Percentiles rank a stretch among this genome's conserved stretches.
phyloP scores from a whole-genome alignment of 2,888 invertebrate genomes.

The Nymphalis polychloros region DNA sequence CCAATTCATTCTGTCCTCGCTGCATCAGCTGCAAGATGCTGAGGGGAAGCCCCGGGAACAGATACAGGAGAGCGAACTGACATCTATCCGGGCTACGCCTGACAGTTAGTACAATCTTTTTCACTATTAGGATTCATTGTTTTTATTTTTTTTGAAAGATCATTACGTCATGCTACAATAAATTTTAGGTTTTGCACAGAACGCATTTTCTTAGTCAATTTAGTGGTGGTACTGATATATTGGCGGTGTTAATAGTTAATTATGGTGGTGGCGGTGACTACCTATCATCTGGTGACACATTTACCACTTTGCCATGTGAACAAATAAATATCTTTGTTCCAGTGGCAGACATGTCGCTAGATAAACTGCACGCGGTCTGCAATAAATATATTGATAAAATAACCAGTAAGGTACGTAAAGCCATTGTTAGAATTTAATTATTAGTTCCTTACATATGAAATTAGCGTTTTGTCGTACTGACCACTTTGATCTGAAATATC shows the following conservation, averaged over 20 bases:
- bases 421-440: neutral
- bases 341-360: conserved; percentile 50
- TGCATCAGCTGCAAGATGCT: conserved; percentile 55
- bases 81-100: conserved; percentile 1
- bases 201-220: too few species aligned
- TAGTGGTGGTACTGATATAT: too few species aligned
- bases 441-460: too few species aligned
- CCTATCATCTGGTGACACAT: too few species aligned
- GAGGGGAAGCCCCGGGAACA: conserved; percentile 46
- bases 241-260: too few species aligned
- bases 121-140: too few species aligned
- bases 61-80: conserved; percentile 50
- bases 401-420: conserved; percentile 46
- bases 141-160: too few species aligned
- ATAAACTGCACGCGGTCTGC: conserved; percentile 42
- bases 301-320: neutral
- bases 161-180: too few species aligned
- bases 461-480: too few species aligned
- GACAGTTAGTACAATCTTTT: conserved; percentile 38
- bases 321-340: conserved; percentile 32
- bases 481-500: too few species aligned
- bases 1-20: conserved; percentile 53
- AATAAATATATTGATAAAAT: conserved; percentile 51
- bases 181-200: too few species aligned
- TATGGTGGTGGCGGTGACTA: too few species aligned